Evolutionary conservation across 2,113 vertebrate genomes (phyloP), one percentile per base, ranked within the genome.

Genomic region (Phylloscopus trochilus): DNA sequence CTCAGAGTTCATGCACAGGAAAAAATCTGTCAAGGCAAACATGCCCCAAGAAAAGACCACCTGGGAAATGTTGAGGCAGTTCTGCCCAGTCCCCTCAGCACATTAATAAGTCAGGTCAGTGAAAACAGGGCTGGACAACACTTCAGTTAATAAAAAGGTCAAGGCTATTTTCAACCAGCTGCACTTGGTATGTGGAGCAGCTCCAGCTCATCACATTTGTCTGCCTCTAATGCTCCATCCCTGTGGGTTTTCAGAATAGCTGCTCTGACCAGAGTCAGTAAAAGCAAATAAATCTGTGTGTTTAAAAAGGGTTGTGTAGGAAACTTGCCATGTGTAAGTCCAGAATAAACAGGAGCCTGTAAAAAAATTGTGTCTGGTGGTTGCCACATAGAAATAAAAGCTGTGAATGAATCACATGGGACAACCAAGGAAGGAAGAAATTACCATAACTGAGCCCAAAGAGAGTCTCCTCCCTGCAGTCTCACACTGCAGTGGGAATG

Each of bases 101-200:
- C 39, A 62, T 58, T 74, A 81, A 77, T 68, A 39, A 1, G 0
- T 59, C 47, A 59, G 39, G 35, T 59, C 77, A 84, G 52, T 68
- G 56, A 87, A 89, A 95, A 92, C 41, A 72, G 58, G 39, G 39
- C 44, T 72, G 87, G 84, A 87, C 87, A 84, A 63, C 64, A 64
- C 72, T 83, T 49, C 49, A 22, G 43, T 75, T 89, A 89, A 68
- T 87, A 66, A 80, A 90, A 88, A 88, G 75, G 75, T 69, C 82
- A 93, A 69, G 66, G 35, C 43, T 93, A 41, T 83, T 95, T 82
- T 91, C 90, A 94, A 59, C 59, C 67, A 95, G 82, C 41, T 86
- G 72, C 46, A 73, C 43, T 92, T 69, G n/a, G 59, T 85, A 92
- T 83, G 79, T 72, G 35, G 55, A 96, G 41, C 75, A 92, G 58